Evolutionary conservation across 92 coral and sea anemone species (phyloP).

Genomic region (Zoanthus solanderi): DNA sequence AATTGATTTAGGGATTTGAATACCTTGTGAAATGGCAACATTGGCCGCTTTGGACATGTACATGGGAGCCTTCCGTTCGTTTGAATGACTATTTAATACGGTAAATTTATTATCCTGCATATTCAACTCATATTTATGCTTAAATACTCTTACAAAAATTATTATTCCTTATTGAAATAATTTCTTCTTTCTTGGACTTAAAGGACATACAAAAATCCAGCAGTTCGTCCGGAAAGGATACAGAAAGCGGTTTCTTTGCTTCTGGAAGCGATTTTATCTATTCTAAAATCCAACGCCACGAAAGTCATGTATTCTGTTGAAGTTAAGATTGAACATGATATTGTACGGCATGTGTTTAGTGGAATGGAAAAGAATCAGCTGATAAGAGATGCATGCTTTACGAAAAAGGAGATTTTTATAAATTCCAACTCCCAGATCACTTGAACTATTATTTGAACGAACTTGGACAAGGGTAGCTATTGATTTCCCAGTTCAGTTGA

Average conservation of each 20-base stretch:
- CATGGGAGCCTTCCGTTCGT: not conserved
- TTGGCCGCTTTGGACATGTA: constrained; percentile 19
- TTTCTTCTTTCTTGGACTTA: too few species aligned
- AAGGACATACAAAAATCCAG: too few species aligned
- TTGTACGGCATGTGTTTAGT: constrained; percentile 13
- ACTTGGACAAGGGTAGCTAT: constrained; percentile 6
- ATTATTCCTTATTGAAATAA: too few species aligned
- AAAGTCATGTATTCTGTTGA: constrained; percentile 12
- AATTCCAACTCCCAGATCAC: constrained; percentile 4
- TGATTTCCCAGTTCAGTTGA: too few species aligned
- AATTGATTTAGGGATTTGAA: constrained; percentile 20
- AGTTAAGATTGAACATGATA: constrained; percentile 15
- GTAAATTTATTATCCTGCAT: too few species aligned
- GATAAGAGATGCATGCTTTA: constrained; percentile 20
- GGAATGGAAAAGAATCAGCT: constrained; percentile 12
- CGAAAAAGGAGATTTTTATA: constrained; percentile 11
- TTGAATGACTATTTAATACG: too few species aligned
- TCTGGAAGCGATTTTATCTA: not conserved
- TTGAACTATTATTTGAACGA: constrained; percentile 11
- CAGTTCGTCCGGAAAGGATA: not conserved
- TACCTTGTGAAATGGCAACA: constrained; percentile 20
- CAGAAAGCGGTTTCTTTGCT: constrained; percentile 10
- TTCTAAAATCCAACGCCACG: constrained; percentile 9
- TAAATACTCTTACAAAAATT: too few species aligned
- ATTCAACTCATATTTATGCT: too few species aligned